Base-by-base conservation (phyloP, 2,888 invertebrate genomes). In the Acronicta aceris region DNA sequence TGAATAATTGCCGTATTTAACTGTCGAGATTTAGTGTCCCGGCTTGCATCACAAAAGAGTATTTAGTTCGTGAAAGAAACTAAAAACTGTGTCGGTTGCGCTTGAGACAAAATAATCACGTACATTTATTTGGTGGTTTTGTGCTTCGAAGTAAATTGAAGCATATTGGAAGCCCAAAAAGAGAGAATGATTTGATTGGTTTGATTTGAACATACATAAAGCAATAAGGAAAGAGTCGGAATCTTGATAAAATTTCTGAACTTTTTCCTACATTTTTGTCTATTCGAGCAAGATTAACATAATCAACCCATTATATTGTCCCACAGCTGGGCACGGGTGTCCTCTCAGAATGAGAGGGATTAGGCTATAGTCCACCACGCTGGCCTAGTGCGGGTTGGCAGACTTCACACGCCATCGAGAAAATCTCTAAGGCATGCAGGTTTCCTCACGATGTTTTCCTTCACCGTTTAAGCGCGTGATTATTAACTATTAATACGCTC, bases 1-100 rank as follows among this genome's bases (percentile, higher is more conserved):
- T 89, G 88, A 90, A 91, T 92, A 93, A 92, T 93, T 92, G 89
- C 88, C 86, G 90, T 87, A 88, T 91, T 92, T 92, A 91, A 89
- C 87, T 87, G 82, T 77, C 79, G 81, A 84, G 87, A 86, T 86
- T 89, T 87, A 87, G 83, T 83, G 82, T 84, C 81, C 80, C 77
- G 79, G 76, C 78, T 85, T 85, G 82, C 84, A 81, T 84, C 81
- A 87, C 83, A 88, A 86, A 88, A 69, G 84, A 78, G 82, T 85
- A 87, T 89, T 86, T 87, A 85, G 86, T 79, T 71, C 86, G 84
- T 85, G 83, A 83, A 88, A 86, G 85, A 86, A 86, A 86, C 84
- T 85, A 81, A 87, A 88, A 87, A 84, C 77, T 73, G 84, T 87
- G 84, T 88, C 85, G 59, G 65, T 59, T 51, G 52, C 15, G 49